Conservation (phyloP, 2,797 vertebrate species). For the Apogon talboti region DNA sequence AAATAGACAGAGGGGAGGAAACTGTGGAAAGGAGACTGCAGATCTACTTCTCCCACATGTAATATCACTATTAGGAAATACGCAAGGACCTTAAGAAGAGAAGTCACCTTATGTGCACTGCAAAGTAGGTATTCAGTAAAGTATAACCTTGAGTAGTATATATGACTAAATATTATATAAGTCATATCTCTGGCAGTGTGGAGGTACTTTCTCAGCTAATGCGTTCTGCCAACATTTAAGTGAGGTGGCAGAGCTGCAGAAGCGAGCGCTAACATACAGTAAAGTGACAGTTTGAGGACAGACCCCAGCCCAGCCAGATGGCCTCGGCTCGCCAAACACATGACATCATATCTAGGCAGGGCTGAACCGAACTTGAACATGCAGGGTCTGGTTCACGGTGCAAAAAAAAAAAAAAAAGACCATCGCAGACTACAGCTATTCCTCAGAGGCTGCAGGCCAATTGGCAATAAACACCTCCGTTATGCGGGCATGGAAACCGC, state of each 20-base stretch:
- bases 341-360: slow-evolving; percentile 73
- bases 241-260: slow-evolving; percentile 28
- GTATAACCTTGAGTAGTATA: background rate
- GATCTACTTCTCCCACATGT: slow-evolving; percentile 12
- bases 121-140: background rate
- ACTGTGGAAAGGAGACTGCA: slow-evolving; percentile 3
- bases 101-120: background rate
- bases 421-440: slow-evolving; percentile 14
- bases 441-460: slow-evolving; percentile 16
- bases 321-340: slow-evolving; percentile 56
- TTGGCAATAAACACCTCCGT: slow-evolving; percentile 25
- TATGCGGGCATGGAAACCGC: background rate
- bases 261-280: slow-evolving; percentile 23
- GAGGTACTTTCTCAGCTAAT: slow-evolving; percentile 30
- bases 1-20: slow-evolving; percentile 24
- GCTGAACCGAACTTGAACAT: background rate
- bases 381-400: slow-evolving; percentile 15
- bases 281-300: slow-evolving; percentile 40
- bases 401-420: slow-evolving; percentile 12
- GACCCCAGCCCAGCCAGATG: slow-evolving; percentile 54
- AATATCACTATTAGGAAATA: slow-evolving; percentile 26
- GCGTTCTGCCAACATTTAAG: slow-evolving; percentile 25
- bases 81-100: background rate
- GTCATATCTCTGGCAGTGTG: slow-evolving; percentile 23
- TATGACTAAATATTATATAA: slow-evolving; percentile 11